These are phyloP conservation scores for Ecliptopera silaceata DNA, from an alignment of 2,888 invertebrate species.

Conservation along the genomic window DNA sequence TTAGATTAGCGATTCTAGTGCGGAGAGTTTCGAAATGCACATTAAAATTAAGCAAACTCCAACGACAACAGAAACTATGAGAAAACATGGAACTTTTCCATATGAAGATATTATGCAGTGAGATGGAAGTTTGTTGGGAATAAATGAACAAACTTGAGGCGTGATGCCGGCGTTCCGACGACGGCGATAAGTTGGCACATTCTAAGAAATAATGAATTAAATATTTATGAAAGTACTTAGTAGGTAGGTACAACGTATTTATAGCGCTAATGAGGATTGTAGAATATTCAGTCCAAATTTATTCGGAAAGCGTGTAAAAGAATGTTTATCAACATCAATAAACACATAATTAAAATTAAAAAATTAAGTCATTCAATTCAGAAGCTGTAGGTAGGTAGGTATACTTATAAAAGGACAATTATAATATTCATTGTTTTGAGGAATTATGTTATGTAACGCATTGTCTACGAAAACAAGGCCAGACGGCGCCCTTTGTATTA, in stretches of 20 bases:
- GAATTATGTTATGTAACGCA: neutral
- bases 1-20: too few species aligned
- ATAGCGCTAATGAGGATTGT: conserved; percentile 14
- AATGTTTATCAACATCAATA: conserved; percentile 7
- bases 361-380: too few species aligned
- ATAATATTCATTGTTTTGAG: too few species aligned
- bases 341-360: too few species aligned
- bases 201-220: conserved; percentile 42
- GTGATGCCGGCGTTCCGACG: conserved; percentile 41
- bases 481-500: conserved; percentile 5
- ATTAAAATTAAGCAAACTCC: conserved; percentile 32
- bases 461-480: conserved; percentile 4
- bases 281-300: conserved; percentile 19
- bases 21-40: conserved; percentile 16
- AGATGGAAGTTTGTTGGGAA: conserved; percentile 45
- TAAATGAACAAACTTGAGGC: conserved; percentile 52
- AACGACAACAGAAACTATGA: conserved; percentile 37
- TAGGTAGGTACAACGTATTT: conserved; percentile 6
- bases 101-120: conserved; percentile 53
- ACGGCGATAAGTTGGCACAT: conserved; percentile 46
- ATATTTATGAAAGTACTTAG: conserved; percentile 37
- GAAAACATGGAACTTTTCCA: conserved; percentile 47
- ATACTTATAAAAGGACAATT: too few species aligned
- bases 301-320: conserved; percentile 5
- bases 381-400: too few species aligned